phyloP scores from a whole-genome alignment of 2,888 invertebrate species.

The Criorhina ranunculi region DNA sequence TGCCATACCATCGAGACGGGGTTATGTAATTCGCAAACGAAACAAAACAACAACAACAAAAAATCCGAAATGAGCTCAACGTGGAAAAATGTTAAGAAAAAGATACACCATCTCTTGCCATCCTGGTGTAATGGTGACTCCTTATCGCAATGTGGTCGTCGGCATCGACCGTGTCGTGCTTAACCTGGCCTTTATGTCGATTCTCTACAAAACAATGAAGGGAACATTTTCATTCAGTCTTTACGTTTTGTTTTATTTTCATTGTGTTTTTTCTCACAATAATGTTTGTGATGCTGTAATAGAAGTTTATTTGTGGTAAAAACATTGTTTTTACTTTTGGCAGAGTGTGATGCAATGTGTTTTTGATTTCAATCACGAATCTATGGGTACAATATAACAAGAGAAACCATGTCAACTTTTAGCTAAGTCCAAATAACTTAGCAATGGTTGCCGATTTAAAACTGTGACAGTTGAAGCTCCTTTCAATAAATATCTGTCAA shows the following conservation, averaged over 20 bases:
- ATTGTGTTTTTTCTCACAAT: slow-evolving; percentile 24
- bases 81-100: slow-evolving; percentile 56
- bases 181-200: slow-evolving; percentile 76
- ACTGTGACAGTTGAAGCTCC: too few species aligned
- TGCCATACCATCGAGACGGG: slow-evolving; percentile 53
- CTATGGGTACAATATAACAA: slow-evolving; percentile 1
- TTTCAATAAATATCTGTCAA: too few species aligned
- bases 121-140: slow-evolving; percentile 58
- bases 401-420: neutral
- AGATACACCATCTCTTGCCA: slow-evolving; percentile 33
- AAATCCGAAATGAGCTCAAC: slow-evolving; percentile 24
- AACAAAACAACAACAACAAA: slow-evolving; percentile 28
- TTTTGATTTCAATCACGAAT: slow-evolving; percentile 15
- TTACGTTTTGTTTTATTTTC: too few species aligned
- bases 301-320: slow-evolving; percentile 21
- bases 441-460: too few species aligned
- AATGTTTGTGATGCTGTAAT: slow-evolving; percentile 41
- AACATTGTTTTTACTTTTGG: slow-evolving; percentile 31
- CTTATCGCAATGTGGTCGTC: slow-evolving; percentile 69
- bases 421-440: neutral
- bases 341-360: slow-evolving; percentile 36
- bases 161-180: slow-evolving; percentile 71
- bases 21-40: slow-evolving; percentile 74
- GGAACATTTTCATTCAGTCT: slow-evolving; percentile 54
- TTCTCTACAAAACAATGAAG: slow-evolving; percentile 63